phyloP scores from a whole-genome alignment of 1,140 invertebrate genomes.

The Aradophagus sp. region DNA sequence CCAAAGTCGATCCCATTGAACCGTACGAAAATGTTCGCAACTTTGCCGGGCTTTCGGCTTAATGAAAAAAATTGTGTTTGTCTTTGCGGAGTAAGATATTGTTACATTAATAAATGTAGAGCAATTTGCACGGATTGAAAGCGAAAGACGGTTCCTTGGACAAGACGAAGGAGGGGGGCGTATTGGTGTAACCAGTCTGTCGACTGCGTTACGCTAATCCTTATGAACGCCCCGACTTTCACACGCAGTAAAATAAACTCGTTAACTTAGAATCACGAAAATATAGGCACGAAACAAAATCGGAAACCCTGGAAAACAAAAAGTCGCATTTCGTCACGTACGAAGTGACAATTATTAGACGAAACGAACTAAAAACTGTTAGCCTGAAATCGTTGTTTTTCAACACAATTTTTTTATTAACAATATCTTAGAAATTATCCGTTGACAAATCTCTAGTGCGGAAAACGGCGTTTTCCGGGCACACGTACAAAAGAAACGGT shows the following conservation, averaged over 20 bases:
- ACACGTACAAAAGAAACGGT: constrained; percentile 4
- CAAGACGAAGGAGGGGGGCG: no score
- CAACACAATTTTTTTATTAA: no score
- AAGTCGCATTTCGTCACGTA: no score
- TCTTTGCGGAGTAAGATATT: constrained; percentile 5
- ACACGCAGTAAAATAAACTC: constrained; percentile 61
- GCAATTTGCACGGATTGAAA: constrained; percentile 12
- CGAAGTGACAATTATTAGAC: no score
- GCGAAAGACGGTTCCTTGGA: constrained; percentile 13
- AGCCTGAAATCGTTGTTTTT: no score
- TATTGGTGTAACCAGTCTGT: constrained; percentile 21
- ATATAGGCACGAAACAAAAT: neutral
- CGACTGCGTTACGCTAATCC: constrained; percentile 35
- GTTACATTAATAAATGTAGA: constrained; percentile 19
- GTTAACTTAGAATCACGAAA: constrained; percentile 25
- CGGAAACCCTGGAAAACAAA: no score
- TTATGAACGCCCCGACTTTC: constrained; percentile 66
- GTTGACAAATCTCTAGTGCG: no score
- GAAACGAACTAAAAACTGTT: no score
- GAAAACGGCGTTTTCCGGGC: no score
- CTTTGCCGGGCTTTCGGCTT: neutral
- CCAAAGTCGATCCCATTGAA: no score
- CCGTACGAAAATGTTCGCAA: no score
- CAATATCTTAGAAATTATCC: no score
- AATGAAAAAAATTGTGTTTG: constrained; percentile 5